Evolutionary conservation across 1,140 invertebrate species (phyloP).

Genomic region (Notospermus geniculatus): DNA sequence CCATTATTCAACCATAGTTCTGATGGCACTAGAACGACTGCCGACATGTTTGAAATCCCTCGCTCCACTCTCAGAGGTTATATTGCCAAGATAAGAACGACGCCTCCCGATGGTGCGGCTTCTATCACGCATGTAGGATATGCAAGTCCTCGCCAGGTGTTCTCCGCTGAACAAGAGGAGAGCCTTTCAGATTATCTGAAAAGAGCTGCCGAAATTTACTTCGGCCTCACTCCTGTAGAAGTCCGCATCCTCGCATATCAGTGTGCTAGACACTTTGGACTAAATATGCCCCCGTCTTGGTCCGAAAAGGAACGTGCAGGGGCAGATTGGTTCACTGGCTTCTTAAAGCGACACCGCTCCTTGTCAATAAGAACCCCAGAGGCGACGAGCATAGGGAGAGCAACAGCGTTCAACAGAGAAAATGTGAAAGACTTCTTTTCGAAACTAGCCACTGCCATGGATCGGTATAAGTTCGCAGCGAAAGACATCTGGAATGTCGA

Average conservation of each 20-base stretch:
- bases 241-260: slow-evolving; percentile 52
- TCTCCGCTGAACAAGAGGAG: slow-evolving; percentile 4
- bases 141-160: slow-evolving; percentile 1
- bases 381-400: slow-evolving; percentile 54
- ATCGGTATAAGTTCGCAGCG: slow-evolving; percentile 31
- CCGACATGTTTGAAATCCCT: neutral
- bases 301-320: slow-evolving; percentile 44
- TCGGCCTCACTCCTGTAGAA: slow-evolving; percentile 33
- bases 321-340: slow-evolving; percentile 55
- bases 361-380: slow-evolving; percentile 53
- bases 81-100: neutral
- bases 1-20: neutral
- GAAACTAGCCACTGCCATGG: slow-evolving; percentile 26
- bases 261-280: slow-evolving; percentile 40
- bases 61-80: slow-evolving; percentile 1
- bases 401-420: slow-evolving; percentile 58
- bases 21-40: neutral
- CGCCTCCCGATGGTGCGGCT: neutral
- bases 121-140: neutral
- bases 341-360: slow-evolving; percentile 54
- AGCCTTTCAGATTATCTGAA: slow-evolving; percentile 3
- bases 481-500: slow-evolving; percentile 56
- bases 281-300: slow-evolving; percentile 44
- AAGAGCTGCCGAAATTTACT: slow-evolving; percentile 12
- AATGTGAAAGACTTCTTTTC: slow-evolving; percentile 34